Conservation (phyloP, 2,888 invertebrate species). For the Micoletzkya japonica region DNA sequence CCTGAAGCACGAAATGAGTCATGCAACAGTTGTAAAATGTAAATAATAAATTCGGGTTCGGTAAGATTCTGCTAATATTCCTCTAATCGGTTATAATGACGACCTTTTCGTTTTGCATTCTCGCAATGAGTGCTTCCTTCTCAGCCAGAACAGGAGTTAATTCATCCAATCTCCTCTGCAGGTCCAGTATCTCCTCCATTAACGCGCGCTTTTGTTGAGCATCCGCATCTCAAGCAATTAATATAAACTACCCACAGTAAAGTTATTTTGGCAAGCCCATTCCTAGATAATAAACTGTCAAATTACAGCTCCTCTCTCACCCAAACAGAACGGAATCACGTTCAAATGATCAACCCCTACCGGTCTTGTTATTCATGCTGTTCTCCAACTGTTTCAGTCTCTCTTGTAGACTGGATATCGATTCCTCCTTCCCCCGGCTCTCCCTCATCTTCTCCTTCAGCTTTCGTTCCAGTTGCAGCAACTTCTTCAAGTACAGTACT, state of each 20-base stretch:
- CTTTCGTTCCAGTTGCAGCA: slow-evolving; percentile 28
- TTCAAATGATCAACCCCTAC: slow-evolving; percentile 4
- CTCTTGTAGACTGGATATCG: slow-evolving; percentile 28
- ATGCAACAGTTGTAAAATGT: background rate
- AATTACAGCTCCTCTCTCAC: background rate
- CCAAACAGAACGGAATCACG: background rate
- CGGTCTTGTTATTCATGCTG: slow-evolving; percentile 31
- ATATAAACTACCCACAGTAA: background rate
- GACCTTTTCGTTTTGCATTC: slow-evolving; percentile 31
- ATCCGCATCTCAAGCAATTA: slow-evolving; percentile 31
- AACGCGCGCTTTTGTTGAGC: slow-evolving; percentile 38
- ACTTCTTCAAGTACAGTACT: slow-evolving; percentile 24
- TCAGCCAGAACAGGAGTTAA: slow-evolving; percentile 46
- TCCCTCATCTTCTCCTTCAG: slow-evolving; percentile 31
- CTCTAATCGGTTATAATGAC: background rate
- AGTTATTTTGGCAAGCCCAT: background rate
- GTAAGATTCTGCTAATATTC: slow-evolving; percentile 4
- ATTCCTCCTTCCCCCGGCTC: slow-evolving; percentile 28
- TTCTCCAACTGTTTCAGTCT: slow-evolving; percentile 32
- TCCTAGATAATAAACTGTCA: background rate
- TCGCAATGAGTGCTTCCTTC: slow-evolving; percentile 32
- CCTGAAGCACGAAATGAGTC: background rate
- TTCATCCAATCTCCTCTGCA: slow-evolving; percentile 47
- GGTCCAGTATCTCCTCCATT: slow-evolving; percentile 44
- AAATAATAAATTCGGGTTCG: background rate